Evolutionary conservation across 2,113 vertebrate genomes (phyloP), one percentile per base, ranked within the genome.

Genomic region (Calidris pygmaea): DNA sequence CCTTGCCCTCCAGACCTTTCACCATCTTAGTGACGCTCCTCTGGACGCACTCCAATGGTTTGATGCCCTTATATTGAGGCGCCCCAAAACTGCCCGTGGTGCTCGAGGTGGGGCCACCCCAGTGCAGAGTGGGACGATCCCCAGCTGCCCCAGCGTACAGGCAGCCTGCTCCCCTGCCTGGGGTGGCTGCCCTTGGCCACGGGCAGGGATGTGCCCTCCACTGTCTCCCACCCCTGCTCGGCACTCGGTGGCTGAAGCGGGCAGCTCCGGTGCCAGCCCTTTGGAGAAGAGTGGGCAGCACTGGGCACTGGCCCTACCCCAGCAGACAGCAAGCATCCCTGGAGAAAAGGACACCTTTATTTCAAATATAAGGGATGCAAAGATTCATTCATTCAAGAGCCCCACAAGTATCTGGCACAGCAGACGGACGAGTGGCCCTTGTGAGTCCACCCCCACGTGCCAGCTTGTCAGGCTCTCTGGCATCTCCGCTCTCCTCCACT

Each of bases 381-480:
- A 68, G 59, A 23, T 6, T 12, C 4, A 39, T 43, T 86, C 0
- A 27, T 71, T 77, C 52, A 56, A 74, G 41, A 74, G 37, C 9
- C 89, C 19, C 11, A 45, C 26, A 66, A 55, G 1, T 5, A 59
- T 55, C 34, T 58, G 15, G 34, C 21, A 6, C 37, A 41, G 8
- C 0, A 4, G 41, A 5, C 0, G 0, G 19, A 72, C 6, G 53
- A 18, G 32, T 8, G 14, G 45, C 45, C 73, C 30, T 7, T 32
- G 32, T 20, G n/a, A 72, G 29, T 63, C 70, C 47, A n/a, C 22
- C 50, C 34, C 39, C 22, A 1, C 1, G 21, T 67, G 37, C 23
- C 10, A 32, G 35, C 48, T 48, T 43, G 9, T 92, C 47, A 95
- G 63, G 47, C 21, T 30, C 6, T 83, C 37, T 34, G 1, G 2